These are phyloP conservation scores for Trochalopteron elliotii DNA, from an alignment of 2,113 vertebrate genomes.

Conservation along the genomic window DNA sequence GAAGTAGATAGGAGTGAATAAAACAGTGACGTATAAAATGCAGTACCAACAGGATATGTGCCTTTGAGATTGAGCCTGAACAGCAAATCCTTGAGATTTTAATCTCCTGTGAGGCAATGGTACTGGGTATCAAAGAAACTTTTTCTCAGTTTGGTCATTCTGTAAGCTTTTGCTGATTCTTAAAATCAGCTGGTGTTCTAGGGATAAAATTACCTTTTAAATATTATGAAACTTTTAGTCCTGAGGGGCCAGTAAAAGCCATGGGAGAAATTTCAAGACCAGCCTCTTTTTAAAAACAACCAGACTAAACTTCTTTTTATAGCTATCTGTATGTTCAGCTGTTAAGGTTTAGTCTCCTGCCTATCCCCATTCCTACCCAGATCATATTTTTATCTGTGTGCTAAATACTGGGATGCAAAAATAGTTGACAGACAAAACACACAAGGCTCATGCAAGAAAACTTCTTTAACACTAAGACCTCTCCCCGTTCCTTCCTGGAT, in stretches of 20 bases:
- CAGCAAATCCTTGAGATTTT: neutral
- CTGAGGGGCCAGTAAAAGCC: neutral
- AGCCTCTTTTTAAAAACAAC: neutral
- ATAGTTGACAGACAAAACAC: neutral
- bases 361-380: neutral
- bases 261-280: neutral
- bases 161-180: neutral
- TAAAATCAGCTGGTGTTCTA: neutral
- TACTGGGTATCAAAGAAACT: neutral
- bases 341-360: neutral
- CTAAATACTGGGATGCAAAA: neutral
- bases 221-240: neutral
- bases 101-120: neutral
- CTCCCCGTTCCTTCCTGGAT: neutral
- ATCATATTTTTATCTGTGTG: neutral
- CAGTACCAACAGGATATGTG: neutral
- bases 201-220: neutral
- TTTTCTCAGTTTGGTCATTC: neutral
- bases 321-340: neutral
- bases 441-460: neutral
- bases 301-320: neutral
- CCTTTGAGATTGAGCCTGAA: neutral
- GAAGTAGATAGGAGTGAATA: neutral
- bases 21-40: neutral
- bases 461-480: neutral